Evolutionary conservation across 2,113 vertebrate species (phyloP), one percentile per base, ranked within the genome.

Genomic region (Synodontis membranacea): DNA sequence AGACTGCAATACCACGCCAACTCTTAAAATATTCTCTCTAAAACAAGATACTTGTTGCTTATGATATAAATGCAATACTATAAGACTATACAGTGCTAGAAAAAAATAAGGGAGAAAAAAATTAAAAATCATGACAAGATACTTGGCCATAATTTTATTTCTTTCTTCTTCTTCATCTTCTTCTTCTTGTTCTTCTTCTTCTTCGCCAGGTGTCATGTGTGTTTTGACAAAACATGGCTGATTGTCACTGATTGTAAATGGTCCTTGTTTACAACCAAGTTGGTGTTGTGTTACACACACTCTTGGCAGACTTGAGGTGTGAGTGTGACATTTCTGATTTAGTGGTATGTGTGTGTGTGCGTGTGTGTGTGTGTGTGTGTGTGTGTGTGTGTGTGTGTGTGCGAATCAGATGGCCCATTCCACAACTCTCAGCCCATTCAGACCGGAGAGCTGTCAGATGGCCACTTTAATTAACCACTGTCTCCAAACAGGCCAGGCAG

Each of bases 401-500:
- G 91, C 92, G 91, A 90, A 91, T 94, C 90, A 90, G 90, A 92
- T 92, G 89, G 90, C 88, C 89, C 86, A 91, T 92, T 92, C 90
- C 90, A 80, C 90, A 90, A 92, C 91, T 91, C 92, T 91, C 90
- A 89, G 86, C 91, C 88, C 78, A 90, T 93, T 93, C 91, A 94
- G 91, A 93, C 93, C 93, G 88, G 91, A 92, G 93, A 93, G 94
- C 93, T 92, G 93, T 94, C 94, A 92, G 91, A 90, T 92, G 84
- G 83, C 91, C 91, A 91, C 92, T 94, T 94, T 94, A 95, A 95
- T 95, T 94, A 94, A 94, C 86, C 80, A 91, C 91, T 91, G 93
- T 94, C 93, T 92, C 92, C 94, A 94, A 82, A 46, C 64, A 86
- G 78, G 85, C 78, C 86, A 87, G 37, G 92, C 93, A 93, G 92